A percentile compares a stretch with the other conserved stretches of the same genome.
Evolutionary conservation across 2,797 vertebrate species (phyloP).

Genomic region (Spheniscus humboldti): DNA sequence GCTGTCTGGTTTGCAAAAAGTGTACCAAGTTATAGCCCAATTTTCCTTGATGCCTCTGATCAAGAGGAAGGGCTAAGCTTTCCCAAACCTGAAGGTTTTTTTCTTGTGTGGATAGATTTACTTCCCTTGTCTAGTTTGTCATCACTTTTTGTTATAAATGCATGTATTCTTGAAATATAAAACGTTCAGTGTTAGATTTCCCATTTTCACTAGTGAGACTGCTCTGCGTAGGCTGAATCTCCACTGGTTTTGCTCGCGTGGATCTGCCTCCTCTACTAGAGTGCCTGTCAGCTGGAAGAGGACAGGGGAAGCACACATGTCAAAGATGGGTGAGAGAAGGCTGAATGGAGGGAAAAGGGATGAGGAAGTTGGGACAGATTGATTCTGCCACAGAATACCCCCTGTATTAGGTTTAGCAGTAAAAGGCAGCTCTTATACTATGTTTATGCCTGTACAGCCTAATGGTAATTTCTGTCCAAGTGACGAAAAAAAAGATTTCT

Average conservation of each 20-base stretch:
- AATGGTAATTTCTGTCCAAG: background rate
- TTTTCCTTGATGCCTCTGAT: background rate
- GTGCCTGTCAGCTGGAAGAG: background rate
- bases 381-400: background rate
- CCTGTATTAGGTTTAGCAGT: background rate
- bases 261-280: background rate
- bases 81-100: background rate
- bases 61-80: background rate
- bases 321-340: background rate
- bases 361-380: background rate
- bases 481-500: background rate
- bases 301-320: background rate
- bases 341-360: background rate
- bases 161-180: background rate
- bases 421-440: background rate
- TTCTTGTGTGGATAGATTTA: background rate
- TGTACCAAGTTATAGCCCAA: background rate
- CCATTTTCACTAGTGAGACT: background rate
- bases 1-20: background rate
- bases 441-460: background rate
- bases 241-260: background rate
- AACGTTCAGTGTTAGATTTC: background rate
- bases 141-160: background rate
- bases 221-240: background rate
- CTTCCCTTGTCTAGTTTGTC: background rate